A percentile compares a stretch with the other conserved stretches of the same genome.
These are phyloP conservation scores for Marasmarcha lunaedactyla DNA, from an alignment of 2,888 invertebrate genomes.

Conservation along the genomic window DNA sequence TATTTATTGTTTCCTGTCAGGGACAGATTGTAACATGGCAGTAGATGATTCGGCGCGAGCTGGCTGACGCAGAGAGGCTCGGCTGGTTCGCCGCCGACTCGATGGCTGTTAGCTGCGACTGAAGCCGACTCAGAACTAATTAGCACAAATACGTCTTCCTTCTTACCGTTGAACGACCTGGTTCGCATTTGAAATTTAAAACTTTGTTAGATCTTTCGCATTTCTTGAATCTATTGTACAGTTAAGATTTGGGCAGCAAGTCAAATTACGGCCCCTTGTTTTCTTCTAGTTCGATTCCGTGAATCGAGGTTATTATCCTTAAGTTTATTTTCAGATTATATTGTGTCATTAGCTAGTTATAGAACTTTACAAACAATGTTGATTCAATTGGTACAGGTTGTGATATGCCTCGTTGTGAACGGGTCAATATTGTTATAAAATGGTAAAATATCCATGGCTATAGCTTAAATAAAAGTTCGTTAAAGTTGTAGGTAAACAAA, in stretches of 20 bases:
- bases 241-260: conserved; percentile 58
- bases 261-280: conserved; percentile 53
- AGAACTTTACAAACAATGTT: conserved; percentile 70
- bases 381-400: conserved; percentile 71
- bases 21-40: conserved; percentile 30
- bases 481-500: conserved; percentile 65
- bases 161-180: conserved; percentile 64
- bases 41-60: conserved; percentile 24
- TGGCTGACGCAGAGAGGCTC: conserved; percentile 11
- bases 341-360: conserved; percentile 67
- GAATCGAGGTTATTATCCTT: conserved; percentile 65
- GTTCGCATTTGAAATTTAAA: conserved; percentile 57
- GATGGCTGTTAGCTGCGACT: not conserved
- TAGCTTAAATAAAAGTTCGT: conserved; percentile 67
- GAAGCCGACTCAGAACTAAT: conserved; percentile 37
- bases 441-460: conserved; percentile 64
- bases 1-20: conserved; percentile 22
- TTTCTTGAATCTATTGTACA: conserved; percentile 63
- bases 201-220: conserved; percentile 61
- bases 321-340: conserved; percentile 65
- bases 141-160: conserved; percentile 70
- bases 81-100: not conserved
- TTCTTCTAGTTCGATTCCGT: conserved; percentile 67
- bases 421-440: conserved; percentile 70
- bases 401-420: conserved; percentile 69